These are phyloP conservation scores for Poeciliopsis gracilis DNA, from an alignment of 2,797 vertebrate species.

Conservation along the genomic window DNA sequence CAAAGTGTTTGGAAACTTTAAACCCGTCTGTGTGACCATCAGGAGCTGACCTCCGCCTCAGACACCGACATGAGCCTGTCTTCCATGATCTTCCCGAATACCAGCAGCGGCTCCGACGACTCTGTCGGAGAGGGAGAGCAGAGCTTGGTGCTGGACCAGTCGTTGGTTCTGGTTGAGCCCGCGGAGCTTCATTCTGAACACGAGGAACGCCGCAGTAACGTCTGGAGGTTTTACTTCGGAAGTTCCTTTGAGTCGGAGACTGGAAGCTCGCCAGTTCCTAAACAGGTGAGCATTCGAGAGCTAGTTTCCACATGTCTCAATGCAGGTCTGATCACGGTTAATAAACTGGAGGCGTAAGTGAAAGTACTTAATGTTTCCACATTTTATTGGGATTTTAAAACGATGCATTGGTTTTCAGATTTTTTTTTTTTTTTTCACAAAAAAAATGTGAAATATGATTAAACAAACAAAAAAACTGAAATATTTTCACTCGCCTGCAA, in stretches of 20 bases:
- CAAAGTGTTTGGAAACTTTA: neutral
- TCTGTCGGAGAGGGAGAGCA: constrained; percentile 83
- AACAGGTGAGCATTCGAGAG: constrained; percentile 76
- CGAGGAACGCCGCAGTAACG: constrained; percentile 76
- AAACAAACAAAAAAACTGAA: too few relatives aligned
- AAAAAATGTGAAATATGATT: neutral
- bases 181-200: constrained; percentile 83
- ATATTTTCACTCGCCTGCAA: neutral
- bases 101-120: constrained; percentile 93
- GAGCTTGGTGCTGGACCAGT: constrained; percentile 79
- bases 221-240: constrained; percentile 97
- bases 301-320: neutral
- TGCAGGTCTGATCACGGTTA: neutral
- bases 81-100: constrained; percentile 95
- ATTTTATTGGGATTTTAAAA: neutral
- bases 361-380: too few relatives aligned
- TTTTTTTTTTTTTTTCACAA: neutral
- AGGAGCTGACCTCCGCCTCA: constrained; percentile 89
- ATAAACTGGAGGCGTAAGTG: neutral
- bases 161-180: constrained; percentile 84
- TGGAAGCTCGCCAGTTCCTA: constrained; percentile 86
- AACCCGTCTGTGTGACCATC: constrained; percentile 7
- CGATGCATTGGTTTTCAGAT: neutral
- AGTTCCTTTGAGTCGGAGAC: constrained; percentile 94
- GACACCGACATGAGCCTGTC: constrained; percentile 95